phyloP scores from a whole-genome alignment of 1,140 invertebrate species.

The Oscheius sp. region DNA sequence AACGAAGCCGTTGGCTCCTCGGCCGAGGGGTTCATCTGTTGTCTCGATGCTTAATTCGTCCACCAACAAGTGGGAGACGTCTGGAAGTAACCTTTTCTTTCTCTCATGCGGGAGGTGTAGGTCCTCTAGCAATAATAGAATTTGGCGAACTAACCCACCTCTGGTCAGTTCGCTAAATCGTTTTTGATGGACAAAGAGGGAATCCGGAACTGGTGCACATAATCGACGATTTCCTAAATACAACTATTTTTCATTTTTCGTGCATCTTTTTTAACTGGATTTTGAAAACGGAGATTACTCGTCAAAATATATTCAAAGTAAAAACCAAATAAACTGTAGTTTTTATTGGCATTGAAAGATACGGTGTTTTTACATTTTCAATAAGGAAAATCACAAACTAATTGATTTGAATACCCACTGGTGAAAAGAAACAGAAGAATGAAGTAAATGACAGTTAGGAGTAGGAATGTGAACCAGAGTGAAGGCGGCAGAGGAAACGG shows the following conservation, averaged over 20 bases:
- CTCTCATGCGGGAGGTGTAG: no score
- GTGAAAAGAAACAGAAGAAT: background rate
- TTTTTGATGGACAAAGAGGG: background rate
- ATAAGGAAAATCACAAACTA: no score
- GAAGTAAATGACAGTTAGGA: background rate
- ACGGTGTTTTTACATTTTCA: no score
- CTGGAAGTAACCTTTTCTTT: background rate
- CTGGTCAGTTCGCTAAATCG: background rate
- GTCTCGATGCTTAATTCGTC: constrained; percentile 23
- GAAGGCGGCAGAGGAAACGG: background rate
- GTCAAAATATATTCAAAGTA: background rate
- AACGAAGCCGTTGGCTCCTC: constrained; percentile 14
- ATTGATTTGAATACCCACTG: background rate
- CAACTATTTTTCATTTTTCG: background rate
- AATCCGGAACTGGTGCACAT: background rate
- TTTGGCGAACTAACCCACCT: background rate
- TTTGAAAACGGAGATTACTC: no score
- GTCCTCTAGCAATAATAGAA: no score
- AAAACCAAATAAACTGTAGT: no score
- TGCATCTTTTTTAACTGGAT: background rate
- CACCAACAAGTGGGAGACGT: constrained; percentile 7
- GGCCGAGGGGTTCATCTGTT: constrained; percentile 4
- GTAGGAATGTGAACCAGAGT: background rate
- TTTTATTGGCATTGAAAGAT: no score
- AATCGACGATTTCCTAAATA: background rate